Evolutionary conservation across 1,140 invertebrate species (phyloP).

Genomic region (Cepaea nemoralis): DNA sequence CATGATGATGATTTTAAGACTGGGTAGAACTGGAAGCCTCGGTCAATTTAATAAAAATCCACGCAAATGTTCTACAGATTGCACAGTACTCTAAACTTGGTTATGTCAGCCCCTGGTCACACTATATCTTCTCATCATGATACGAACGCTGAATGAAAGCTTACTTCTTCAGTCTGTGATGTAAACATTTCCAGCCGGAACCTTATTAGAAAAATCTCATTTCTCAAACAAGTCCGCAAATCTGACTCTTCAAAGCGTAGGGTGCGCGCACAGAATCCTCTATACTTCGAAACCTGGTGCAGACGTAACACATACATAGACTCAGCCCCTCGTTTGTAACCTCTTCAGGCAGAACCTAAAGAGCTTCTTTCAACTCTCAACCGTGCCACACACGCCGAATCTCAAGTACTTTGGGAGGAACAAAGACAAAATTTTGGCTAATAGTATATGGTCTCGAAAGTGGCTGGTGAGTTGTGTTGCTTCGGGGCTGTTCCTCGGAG

Average conservation of each 20-base stretch:
- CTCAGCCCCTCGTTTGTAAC: not conserved
- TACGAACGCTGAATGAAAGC: not conserved
- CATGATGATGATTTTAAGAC: no score
- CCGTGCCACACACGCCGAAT: constrained; percentile 17
- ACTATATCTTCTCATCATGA: constrained; percentile 2
- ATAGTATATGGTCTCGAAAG: not conserved
- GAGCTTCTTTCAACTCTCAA: not conserved
- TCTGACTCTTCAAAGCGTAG: not conserved
- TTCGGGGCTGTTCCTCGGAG: not conserved
- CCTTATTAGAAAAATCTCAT: not conserved
- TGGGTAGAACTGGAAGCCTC: no score
- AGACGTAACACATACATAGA: not conserved
- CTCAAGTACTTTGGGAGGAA: constrained; percentile 25
- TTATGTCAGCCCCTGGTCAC: no score
- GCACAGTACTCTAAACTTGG: not conserved
- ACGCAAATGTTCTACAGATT: no score
- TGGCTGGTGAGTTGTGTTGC: constrained; percentile 21
- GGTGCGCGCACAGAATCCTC: not conserved
- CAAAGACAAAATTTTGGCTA: constrained; percentile 13
- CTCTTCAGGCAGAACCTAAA: not conserved
- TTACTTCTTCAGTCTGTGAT: constrained; percentile 9
- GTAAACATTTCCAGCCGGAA: not conserved
- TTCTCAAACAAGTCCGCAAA: not conserved
- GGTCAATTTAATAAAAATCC: no score
- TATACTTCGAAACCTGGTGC: not conserved